Conservation (phyloP, 2,888 invertebrate species). For the Arge pagana region DNA sequence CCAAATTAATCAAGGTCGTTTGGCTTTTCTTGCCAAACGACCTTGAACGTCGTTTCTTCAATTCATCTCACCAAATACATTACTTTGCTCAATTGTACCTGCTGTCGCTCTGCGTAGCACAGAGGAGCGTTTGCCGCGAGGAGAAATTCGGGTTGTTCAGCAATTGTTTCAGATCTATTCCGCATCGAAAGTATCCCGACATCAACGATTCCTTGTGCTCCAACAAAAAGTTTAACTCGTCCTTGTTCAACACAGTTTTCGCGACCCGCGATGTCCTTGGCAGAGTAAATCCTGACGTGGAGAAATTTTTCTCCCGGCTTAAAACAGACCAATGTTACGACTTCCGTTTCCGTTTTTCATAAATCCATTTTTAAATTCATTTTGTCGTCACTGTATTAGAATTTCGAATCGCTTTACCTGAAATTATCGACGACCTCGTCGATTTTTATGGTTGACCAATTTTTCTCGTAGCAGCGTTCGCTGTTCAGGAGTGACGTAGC, state of each 20-base stretch:
- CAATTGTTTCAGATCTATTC: constrained; percentile 1
- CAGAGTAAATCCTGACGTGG: not conserved
- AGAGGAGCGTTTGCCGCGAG: not conserved
- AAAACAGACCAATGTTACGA: too few species aligned
- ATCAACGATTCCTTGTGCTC: constrained; percentile 7
- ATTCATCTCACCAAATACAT: not conserved
- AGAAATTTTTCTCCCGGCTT: not conserved
- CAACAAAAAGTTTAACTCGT: constrained; percentile 10
- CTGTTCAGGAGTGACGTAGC: too few species aligned
- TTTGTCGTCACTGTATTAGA: too few species aligned
- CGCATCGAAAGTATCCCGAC: constrained; percentile 8
- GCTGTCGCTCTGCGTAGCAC: constrained; percentile 26
- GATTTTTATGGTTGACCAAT: too few species aligned
- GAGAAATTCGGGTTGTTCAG: not conserved
- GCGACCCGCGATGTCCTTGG: not conserved
- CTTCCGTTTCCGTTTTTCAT: too few species aligned
- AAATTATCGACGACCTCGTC: too few species aligned
- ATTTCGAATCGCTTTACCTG: too few species aligned
- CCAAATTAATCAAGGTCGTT: too few species aligned
- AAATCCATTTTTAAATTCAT: too few species aligned
- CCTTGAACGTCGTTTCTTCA: not conserved
- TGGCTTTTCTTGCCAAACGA: too few species aligned
- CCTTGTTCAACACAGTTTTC: constrained; percentile 8
- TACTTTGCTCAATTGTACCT: constrained; percentile 20
- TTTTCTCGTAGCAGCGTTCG: too few species aligned